A percentile compares a stretch with the other conserved stretches of the same genome.
phyloP scores from a whole-genome alignment of 2,797 vertebrate genomes.

The Crenuchus spilurus region DNA sequence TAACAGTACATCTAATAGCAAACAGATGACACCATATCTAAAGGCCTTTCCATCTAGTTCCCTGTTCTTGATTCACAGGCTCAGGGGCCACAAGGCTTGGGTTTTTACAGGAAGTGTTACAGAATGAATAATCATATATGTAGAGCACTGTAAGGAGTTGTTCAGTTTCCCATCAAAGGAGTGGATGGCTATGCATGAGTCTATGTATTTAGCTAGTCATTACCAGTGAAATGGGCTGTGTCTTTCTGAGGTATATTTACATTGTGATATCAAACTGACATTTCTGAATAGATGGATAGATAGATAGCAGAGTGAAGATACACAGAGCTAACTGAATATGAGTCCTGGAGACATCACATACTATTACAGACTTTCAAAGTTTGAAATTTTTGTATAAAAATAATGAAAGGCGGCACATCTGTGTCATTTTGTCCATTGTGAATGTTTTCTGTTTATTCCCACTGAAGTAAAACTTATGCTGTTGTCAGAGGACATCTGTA shows the following conservation, averaged over 20 bases:
- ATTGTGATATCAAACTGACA: background rate
- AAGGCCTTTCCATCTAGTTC: background rate
- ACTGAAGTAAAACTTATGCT: too few species aligned
- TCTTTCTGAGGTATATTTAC: background rate
- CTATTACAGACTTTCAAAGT: too few species aligned
- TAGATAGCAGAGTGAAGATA: too few species aligned
- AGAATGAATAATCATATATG: background rate
- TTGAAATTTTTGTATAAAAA: too few species aligned
- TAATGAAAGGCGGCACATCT: too few species aligned
- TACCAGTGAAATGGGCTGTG: background rate
- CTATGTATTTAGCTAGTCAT: background rate
- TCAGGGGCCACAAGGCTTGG: background rate
- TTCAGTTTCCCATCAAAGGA: background rate
- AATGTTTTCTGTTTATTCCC: too few species aligned
- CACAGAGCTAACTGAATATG: too few species aligned
- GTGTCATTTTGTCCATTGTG: too few species aligned
- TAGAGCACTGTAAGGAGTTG: background rate
- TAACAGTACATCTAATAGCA: background rate
- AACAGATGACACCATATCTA: background rate
- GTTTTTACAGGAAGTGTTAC: background rate
- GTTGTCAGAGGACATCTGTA: too few species aligned
- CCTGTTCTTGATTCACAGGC: background rate
- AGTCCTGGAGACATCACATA: too few species aligned
- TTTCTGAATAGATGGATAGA: too few species aligned
- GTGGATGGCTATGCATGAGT: background rate